Base-by-base conservation (phyloP, 1,140 invertebrate genomes). In the Macrosteles quadrilineatus region DNA sequence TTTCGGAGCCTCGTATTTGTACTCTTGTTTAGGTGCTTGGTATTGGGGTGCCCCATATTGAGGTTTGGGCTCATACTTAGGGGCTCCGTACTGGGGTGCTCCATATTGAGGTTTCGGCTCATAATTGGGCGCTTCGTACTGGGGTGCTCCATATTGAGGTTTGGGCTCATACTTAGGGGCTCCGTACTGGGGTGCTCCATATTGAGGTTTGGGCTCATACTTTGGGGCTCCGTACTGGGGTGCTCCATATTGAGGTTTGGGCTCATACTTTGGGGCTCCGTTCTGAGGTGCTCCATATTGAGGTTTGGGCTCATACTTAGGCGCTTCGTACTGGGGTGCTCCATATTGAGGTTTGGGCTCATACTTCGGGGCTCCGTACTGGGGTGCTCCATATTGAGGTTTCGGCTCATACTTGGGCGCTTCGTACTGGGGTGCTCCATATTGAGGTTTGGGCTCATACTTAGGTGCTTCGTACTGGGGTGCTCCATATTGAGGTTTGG, bases 361-460 rank as follows among this genome's bases (percentile, higher is more conserved):
- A 32, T 69, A 69, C 45, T 69, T 69, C 2, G 57, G 59, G 6
- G 53, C 55, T 21, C 62, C 53, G 36, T 69, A 63, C 32, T 63
- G 32, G n/a, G n/a, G n/a, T n/a, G n/a, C n/a, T n/a, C n/a, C n/a
- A n/a, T n/a, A n/a, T n/a, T n/a, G n/a, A n/a, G n/a, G n/a, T n/a
- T n/a, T n/a, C n/a, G n/a, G n/a, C n/a, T 9, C 40, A 43, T 43
- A 43, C 40, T 43, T 43, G 40, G 40, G n/a, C 9, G 40, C 9
- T n/a, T 43, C 9, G 23, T 19, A n/a, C n/a, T 25, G 32, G 14
- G 32, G 32, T 6, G 32, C 32, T 14, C 14, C 32, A 14, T 36
- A 36, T 36, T 36, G 4, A 6, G 32, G 32, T 4, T 3, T 6
- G 14, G 32, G 14, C 4, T n/a, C 4, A 4, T 53, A 19, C n/a